Base-by-base conservation (phyloP, 2,113 vertebrate species). In the Eupsittula cactorum region DNA sequence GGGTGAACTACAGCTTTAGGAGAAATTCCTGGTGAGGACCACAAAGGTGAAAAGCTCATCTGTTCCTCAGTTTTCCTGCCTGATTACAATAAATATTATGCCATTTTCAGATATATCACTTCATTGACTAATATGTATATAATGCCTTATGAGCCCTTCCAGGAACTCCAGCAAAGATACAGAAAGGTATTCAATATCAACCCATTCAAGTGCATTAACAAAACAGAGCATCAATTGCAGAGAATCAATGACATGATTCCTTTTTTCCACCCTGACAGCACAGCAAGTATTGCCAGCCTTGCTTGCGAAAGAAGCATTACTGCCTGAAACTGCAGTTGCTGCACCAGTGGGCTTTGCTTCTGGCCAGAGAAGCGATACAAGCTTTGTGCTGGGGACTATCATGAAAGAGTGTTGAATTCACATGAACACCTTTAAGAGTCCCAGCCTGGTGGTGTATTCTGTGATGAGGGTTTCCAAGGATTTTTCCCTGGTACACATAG, bases 121-220 rank as follows among this genome's bases (percentile, higher is more conserved):
- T 57, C 39, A 59, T 24, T n/a, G 62, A 33, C 23, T 27, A 20
- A 13, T 0, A 7, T 1, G 14, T 9, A 16, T 23, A 8, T 47
- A 16, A 28, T 13, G 15, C 31, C 27, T 57, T 39, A 21, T 12
- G 12, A 80, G 23, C 18, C 46, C 21, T 16, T 55, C 11, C 5
- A 16, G 44, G 20, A 65, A n/a, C 84, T 59, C 31, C 55, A 35
- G 57, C 33, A 46, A 49, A 81, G 59, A 12, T 18, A 3, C 0
- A 8, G 37, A 25, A 7, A 27, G 8, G 3, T 62, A 18, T 68
- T 89, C 44, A 21, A n/a, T 13, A 10, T 13, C 18, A 13, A 35
- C 53, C 7, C 1, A 0, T 13, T 52, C 23, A 17, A 4, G 4
- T 3, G 8, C 1, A 0, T 33, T 15, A 31, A 46, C 17, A 35